A percentile compares a stretch with the other conserved stretches of the same genome.
Evolutionary conservation across 1,140 invertebrate species (phyloP).

Genomic region (Uloborus diversus): DNA sequence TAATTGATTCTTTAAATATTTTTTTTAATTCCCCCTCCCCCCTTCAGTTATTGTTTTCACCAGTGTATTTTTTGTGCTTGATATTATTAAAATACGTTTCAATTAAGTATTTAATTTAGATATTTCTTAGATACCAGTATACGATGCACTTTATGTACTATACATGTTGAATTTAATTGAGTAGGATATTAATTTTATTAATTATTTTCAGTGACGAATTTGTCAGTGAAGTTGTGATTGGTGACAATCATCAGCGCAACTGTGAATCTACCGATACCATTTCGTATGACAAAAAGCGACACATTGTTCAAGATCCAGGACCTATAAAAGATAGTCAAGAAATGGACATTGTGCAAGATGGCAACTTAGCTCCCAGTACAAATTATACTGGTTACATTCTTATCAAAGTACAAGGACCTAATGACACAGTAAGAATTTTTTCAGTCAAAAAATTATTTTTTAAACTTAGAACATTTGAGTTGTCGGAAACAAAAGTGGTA

Average conservation of each 20-base stretch:
- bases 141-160: too few species aligned
- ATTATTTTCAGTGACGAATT: conserved; percentile 52
- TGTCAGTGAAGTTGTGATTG: conserved; percentile 57
- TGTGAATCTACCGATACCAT: conserved; percentile 36
- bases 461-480: too few species aligned
- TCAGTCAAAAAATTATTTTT: too few species aligned
- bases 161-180: too few species aligned
- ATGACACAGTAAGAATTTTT: conserved; percentile 58
- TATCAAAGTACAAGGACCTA: conserved; percentile 58
- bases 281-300: conserved; percentile 37
- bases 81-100: too few species aligned
- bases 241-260: conserved; percentile 50
- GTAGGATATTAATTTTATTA: conserved; percentile 27
- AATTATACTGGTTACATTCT: conserved; percentile 61
- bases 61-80: too few species aligned
- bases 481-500: too few species aligned
- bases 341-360: conserved; percentile 61
- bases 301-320: conserved; percentile 21
- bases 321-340: conserved; percentile 9
- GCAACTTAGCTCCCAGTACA: conserved; percentile 57
- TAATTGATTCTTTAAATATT: too few species aligned
- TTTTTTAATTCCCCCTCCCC: too few species aligned
- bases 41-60: too few species aligned
- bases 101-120: too few species aligned
- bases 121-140: too few species aligned